Evolutionary conservation across 2,797 vertebrate genomes (phyloP).

Genomic region (Pogonophryne albipinna): DNA sequence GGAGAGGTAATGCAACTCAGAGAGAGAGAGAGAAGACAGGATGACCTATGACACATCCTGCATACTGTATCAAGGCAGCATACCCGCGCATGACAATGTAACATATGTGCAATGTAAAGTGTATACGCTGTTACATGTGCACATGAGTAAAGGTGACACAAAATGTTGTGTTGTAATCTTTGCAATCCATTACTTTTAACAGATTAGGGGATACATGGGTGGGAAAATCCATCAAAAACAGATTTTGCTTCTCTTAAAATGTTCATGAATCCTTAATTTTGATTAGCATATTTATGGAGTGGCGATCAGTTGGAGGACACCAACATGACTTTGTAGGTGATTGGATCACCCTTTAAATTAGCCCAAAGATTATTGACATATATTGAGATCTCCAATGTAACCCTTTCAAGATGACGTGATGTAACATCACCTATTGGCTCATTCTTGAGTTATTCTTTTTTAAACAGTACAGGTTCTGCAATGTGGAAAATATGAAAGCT

Average conservation of each 20-base stretch:
- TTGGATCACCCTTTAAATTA: neutral
- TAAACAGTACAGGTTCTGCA: neutral
- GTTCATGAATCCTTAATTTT: conserved; percentile 5
- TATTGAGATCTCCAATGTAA: neutral
- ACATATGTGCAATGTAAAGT: conserved; percentile 48
- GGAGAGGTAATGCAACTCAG: conserved; percentile 58
- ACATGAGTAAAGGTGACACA: conserved; percentile 50
- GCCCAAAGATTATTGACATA: conserved; percentile 5
- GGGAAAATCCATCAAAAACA: conserved; percentile 21
- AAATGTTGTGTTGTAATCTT: conserved; percentile 35
- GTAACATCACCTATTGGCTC: neutral
- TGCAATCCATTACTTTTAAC: conserved; percentile 20
- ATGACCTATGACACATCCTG: conserved; percentile 67
- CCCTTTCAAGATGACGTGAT: neutral
- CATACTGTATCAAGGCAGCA: conserved; percentile 47
- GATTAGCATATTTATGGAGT: neutral
- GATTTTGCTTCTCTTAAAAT: neutral
- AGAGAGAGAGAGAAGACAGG: conserved; percentile 50
- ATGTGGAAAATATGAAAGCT: conserved; percentile 9
- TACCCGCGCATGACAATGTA: conserved; percentile 9
- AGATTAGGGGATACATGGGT: conserved; percentile 6
- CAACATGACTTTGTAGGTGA: neutral
- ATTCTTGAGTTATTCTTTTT: neutral
- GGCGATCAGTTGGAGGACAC: conserved; percentile 1
- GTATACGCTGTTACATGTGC: conserved; percentile 28